phyloP scores from a whole-genome alignment of 2,113 vertebrate species.

The Pantherophis guttatus region DNA sequence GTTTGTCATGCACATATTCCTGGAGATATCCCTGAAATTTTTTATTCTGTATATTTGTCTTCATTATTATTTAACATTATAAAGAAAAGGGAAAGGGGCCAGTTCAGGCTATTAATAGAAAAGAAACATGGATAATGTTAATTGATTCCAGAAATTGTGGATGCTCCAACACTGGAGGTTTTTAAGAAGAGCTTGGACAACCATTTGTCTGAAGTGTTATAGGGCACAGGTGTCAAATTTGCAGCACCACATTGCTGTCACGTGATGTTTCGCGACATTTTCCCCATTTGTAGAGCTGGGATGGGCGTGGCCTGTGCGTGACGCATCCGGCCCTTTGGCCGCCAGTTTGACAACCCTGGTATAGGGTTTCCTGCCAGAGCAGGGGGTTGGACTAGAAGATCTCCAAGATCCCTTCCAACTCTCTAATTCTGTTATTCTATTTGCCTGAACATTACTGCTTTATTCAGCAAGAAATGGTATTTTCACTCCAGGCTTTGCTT shows the following conservation, averaged over 20 bases:
- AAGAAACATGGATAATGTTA: background rate
- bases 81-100: background rate
- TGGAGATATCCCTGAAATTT: constrained; percentile 19
- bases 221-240: no score
- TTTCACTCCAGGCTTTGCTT: constrained; percentile 29
- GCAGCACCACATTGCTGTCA: no score
- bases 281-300: no score
- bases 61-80: constrained; percentile 35
- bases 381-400: background rate
- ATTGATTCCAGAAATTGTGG: background rate
- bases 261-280: no score
- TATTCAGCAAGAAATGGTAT: constrained; percentile 15
- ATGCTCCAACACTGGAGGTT: background rate
- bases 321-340: no score
- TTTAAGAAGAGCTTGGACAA: background rate
- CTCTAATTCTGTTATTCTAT: background rate
- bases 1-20: background rate
- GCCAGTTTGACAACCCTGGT: no score
- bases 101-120: background rate
- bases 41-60: constrained; percentile 42
- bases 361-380: background rate
- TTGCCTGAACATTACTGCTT: background rate
- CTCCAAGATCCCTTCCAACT: background rate
- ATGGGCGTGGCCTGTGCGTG: accelerated
- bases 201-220: background rate